Evolutionary conservation across 1,140 invertebrate species (phyloP).

Genomic region (Venustaconcha ellipsiformis): DNA sequence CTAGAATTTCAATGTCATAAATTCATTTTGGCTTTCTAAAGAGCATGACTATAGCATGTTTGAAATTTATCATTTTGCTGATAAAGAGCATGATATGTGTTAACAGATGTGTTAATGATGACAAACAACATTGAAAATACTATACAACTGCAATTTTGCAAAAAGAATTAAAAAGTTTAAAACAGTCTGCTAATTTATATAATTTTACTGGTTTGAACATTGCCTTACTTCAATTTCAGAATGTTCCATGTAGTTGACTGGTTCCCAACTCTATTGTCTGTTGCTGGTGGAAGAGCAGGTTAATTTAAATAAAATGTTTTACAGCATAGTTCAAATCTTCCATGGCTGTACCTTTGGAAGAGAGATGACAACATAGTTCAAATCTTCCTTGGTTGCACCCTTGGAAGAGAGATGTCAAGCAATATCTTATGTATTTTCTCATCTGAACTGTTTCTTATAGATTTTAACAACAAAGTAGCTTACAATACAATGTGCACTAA

Average conservation of each 20-base stretch:
- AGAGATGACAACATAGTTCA: neutral
- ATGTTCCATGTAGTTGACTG: slow-evolving; percentile 54
- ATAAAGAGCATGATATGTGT: neutral
- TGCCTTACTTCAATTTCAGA: slow-evolving; percentile 35
- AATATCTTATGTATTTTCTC: too few relatives aligned
- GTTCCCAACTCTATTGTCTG: slow-evolving; percentile 46
- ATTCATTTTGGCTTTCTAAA: neutral
- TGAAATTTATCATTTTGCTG: neutral
- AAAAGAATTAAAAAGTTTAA: neutral
- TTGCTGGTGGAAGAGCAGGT: slow-evolving; percentile 33
- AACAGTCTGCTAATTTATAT: neutral
- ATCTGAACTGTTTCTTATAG: too few relatives aligned
- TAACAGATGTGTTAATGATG: neutral
- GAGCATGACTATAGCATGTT: neutral
- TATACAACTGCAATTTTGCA: neutral
- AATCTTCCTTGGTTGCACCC: neutral
- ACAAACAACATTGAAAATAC: neutral
- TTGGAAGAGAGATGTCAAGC: neutral
- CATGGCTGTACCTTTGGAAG: too few relatives aligned
- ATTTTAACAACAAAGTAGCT: too few relatives aligned
- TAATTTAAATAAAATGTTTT: neutral
- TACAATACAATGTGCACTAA: too few relatives aligned
- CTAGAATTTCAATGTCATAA: too few relatives aligned
- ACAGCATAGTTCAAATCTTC: too few relatives aligned
- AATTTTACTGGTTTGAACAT: neutral